A percentile compares a stretch with the other conserved stretches of the same genome.
Evolutionary conservation across 2,888 invertebrate species (phyloP).

Genomic region (Tinea pellionella): DNA sequence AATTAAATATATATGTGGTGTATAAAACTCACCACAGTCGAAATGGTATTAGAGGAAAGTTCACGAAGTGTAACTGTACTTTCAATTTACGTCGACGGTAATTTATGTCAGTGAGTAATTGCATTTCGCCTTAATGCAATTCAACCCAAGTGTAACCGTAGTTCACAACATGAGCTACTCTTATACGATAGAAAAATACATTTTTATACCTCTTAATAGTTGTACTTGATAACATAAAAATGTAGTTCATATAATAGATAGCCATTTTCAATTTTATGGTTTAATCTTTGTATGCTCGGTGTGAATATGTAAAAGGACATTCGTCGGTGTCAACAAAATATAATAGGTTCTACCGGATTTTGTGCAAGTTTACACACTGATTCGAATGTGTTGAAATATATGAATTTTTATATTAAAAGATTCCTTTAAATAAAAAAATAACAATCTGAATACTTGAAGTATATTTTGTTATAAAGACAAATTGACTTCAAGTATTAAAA

Average conservation of each 20-base stretch:
- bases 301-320: constrained; percentile 66
- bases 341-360: constrained; percentile 45
- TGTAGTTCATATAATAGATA: constrained; percentile 53
- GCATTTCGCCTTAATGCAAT: constrained; percentile 21
- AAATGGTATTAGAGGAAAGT: background rate
- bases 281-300: constrained; percentile 66
- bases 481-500: background rate
- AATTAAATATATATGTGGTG: background rate
- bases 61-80: constrained; percentile 21
- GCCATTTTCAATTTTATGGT: constrained; percentile 68
- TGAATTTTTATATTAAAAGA: background rate
- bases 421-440: background rate
- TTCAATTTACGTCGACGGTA: constrained; percentile 16
- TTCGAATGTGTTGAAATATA: background rate
- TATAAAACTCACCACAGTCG: background rate
- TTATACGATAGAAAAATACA: background rate
- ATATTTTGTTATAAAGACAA: background rate
- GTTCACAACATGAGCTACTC: background rate
- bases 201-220: no score
- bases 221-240: constrained; percentile 30
- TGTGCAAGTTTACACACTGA: constrained; percentile 21
- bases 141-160: constrained; percentile 8
- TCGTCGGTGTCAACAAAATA: constrained; percentile 65
- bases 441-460: background rate
- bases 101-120: constrained; percentile 22